phyloP scores from a whole-genome alignment of 2,113 vertebrate genomes.

The Cyanoliseus patagonus region DNA sequence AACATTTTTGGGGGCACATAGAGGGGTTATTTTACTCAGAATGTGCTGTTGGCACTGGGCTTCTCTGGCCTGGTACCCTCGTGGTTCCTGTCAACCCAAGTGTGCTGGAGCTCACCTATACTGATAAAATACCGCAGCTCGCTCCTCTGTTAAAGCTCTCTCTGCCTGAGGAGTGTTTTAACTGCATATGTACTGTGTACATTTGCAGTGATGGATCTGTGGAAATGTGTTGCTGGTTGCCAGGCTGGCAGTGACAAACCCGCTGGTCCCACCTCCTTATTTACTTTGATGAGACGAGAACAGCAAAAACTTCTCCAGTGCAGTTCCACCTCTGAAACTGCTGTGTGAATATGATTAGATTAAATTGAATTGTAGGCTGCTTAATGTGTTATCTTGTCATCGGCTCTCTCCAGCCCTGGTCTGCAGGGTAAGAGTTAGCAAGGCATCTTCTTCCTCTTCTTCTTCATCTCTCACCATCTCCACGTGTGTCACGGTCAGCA shows the following conservation, averaged over 20 bases:
- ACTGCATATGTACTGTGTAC: slow-evolving; percentile 5
- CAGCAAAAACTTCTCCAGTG: slow-evolving; percentile 62
- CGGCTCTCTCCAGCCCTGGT: slow-evolving; percentile 18
- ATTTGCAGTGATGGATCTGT: neutral
- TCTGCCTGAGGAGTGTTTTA: neutral
- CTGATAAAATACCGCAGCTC: neutral
- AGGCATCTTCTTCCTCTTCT: neutral
- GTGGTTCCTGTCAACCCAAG: neutral
- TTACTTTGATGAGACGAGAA: slow-evolving; percentile 67
- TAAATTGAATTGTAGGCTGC: slow-evolving; percentile 65
- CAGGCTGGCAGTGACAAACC: slow-evolving; percentile 38
- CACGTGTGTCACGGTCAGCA: neutral
- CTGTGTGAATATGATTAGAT: slow-evolving; percentile 40
- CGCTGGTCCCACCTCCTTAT: slow-evolving; percentile 41
- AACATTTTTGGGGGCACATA: neutral
- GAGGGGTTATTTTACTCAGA: neutral
- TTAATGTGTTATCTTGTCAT: slow-evolving; percentile 64
- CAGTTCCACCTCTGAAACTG: slow-evolving; percentile 45
- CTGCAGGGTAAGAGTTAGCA: slow-evolving; percentile 23
- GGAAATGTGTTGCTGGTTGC: slow-evolving; percentile 14
- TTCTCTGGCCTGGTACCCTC: neutral
- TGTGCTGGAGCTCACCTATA: slow-evolving; percentile 10
- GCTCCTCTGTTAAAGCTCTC: neutral
- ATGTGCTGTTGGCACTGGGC: neutral
- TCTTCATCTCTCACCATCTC: neutral